Percentiles rank a stretch among this genome's conserved stretches.
Conservation (phyloP, 2,113 vertebrate species). For the Alaudala cheleensis region DNA sequence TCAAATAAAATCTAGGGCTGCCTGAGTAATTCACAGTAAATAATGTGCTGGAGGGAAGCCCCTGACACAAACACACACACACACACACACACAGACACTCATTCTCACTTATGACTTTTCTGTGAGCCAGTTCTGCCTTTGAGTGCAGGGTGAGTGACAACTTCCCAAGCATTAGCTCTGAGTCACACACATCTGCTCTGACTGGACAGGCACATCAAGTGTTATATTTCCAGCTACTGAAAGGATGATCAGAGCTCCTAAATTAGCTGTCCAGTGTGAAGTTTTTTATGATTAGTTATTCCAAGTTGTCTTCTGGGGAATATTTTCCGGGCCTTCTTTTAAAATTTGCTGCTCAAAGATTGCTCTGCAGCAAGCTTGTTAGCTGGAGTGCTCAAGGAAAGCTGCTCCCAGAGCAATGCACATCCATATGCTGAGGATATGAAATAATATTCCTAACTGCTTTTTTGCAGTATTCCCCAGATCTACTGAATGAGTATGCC, state of each 20-base stretch:
- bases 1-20: slow-evolving; percentile 40
- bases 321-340: not conserved
- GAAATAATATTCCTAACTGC: not conserved
- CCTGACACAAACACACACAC: not conserved
- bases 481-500: not conserved
- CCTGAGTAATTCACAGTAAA: slow-evolving; percentile 24
- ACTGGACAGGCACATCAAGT: not conserved
- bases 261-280: not conserved
- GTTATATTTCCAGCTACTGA: not conserved
- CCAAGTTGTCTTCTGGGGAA: not conserved
- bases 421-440: not conserved
- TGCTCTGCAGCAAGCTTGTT: not conserved
- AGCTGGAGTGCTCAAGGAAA: not conserved
- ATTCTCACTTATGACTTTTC: not conserved
- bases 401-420: not conserved
- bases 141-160: not conserved
- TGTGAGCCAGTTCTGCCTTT: not conserved
- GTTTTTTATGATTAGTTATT: slow-evolving; percentile 1
- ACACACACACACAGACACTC: not conserved
- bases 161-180: rapidly evolving
- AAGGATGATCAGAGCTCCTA: not conserved
- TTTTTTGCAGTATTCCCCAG: not conserved
- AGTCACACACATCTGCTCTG: not conserved
- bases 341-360: not conserved
- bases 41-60: not conserved